These are phyloP conservation scores for Oasisia sp. DNA, from an alignment of 2,888 invertebrate genomes.

Conservation along the genomic window DNA sequence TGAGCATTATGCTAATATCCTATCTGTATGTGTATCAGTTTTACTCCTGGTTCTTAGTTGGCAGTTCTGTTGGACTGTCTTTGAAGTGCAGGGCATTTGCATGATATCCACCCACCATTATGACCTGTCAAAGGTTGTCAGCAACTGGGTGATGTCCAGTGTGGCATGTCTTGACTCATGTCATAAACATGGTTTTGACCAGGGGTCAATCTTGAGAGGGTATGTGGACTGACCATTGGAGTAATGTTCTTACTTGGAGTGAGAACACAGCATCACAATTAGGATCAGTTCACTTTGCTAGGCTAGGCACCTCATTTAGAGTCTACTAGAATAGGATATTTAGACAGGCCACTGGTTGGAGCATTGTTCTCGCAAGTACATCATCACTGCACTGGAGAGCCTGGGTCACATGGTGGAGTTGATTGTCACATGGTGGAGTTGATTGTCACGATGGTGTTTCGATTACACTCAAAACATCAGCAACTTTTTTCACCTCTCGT, in stretches of 20 bases:
- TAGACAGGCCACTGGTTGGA: not conserved
- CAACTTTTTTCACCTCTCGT: too few species aligned
- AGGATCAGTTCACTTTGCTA: not conserved
- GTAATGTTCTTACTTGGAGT: not conserved
- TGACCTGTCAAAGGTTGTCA: not conserved
- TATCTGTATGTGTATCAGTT: not conserved
- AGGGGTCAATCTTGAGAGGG: not conserved
- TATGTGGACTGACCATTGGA: not conserved
- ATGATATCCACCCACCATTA: not conserved
- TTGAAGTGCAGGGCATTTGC: not conserved
- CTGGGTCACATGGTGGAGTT: too few species aligned
- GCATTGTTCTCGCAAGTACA: not conserved
- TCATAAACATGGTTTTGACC: not conserved
- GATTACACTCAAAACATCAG: too few species aligned
- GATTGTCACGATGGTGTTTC: too few species aligned
- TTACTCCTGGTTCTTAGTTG: not conserved
- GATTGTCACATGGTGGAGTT: too few species aligned
- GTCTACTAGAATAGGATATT: not conserved
- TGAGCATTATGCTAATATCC: not conserved
- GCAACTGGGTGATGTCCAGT: not conserved
- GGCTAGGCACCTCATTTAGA: not conserved
- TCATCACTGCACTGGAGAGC: too few species aligned
- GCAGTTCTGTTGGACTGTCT: not conserved
- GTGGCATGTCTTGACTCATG: not conserved
- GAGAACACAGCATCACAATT: not conserved